These are phyloP conservation scores for Elegia similella DNA, from an alignment of 2,888 invertebrate species.

Conservation along the genomic window DNA sequence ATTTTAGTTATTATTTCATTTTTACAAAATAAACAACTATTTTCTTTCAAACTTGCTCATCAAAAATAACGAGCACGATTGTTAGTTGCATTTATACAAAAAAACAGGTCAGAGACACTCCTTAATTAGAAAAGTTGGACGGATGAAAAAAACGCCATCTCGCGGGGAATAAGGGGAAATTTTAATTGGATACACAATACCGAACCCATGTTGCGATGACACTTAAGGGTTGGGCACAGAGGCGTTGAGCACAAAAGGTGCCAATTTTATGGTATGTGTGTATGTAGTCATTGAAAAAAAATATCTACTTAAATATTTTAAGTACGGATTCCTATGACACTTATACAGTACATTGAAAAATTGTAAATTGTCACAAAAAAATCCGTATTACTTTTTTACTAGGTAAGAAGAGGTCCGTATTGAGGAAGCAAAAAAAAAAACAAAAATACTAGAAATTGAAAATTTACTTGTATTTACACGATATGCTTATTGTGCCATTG, in stretches of 20 bases:
- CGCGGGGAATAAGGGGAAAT: slow-evolving; percentile 37
- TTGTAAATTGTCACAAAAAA: no score
- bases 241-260: not conserved
- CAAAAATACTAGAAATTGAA: no score
- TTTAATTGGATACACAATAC: slow-evolving; percentile 62
- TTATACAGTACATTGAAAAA: no score
- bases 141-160: slow-evolving; percentile 48
- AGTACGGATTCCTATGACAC: no score
- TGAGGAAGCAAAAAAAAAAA: no score
- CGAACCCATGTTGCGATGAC: slow-evolving; percentile 18
- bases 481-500: no score
- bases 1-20: not conserved
- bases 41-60: not conserved
- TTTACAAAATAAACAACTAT: not conserved
- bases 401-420: no score
- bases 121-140: slow-evolving; percentile 64
- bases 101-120: slow-evolving; percentile 26
- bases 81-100: slow-evolving; percentile 1
- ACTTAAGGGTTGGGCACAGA: slow-evolving; percentile 6
- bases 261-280: not conserved
- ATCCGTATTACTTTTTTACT: no score
- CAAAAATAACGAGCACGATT: slow-evolving; percentile 1
- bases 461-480: no score
- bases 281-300: no score
- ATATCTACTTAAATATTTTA: no score